These are phyloP conservation scores for Phaenicophaeus curvirostris DNA, from an alignment of 2,797 vertebrate species.

Conservation along the genomic window DNA sequence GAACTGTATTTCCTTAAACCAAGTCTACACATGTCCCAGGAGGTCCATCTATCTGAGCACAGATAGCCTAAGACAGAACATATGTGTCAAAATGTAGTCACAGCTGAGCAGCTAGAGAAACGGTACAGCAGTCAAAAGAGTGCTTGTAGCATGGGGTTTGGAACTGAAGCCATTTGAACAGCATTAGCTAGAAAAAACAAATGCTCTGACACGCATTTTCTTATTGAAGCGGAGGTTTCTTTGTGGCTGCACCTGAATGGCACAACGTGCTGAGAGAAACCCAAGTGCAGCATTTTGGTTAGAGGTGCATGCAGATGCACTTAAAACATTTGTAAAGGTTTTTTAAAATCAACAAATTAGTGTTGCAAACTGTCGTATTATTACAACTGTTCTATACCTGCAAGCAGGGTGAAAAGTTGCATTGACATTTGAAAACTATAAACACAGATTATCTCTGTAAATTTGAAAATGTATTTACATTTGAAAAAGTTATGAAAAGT, in stretches of 20 bases:
- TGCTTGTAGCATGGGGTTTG: background rate
- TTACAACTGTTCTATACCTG: background rate
- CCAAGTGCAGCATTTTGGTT: background rate
- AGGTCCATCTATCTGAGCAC: background rate
- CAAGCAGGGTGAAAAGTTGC: background rate
- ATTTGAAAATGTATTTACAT: background rate
- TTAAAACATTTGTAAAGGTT: background rate
- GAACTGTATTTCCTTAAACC: background rate
- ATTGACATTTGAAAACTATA: background rate
- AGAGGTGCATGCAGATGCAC: background rate
- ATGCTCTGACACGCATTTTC: background rate
- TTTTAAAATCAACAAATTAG: background rate
- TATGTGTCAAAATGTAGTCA: background rate
- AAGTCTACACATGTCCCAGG: accelerated
- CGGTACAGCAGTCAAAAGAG: background rate
- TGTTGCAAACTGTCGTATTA: background rate
- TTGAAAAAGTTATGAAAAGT: background rate
- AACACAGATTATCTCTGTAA: background rate
- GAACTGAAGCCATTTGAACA: background rate
- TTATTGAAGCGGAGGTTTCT: background rate
- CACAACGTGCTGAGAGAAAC: background rate
- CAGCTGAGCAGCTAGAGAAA: background rate
- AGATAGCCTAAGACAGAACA: background rate
- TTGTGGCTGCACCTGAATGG: background rate
- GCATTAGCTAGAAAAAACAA: background rate